Conservation (phyloP, 1,140 invertebrate species). For the Habropoda laboriosa region DNA sequence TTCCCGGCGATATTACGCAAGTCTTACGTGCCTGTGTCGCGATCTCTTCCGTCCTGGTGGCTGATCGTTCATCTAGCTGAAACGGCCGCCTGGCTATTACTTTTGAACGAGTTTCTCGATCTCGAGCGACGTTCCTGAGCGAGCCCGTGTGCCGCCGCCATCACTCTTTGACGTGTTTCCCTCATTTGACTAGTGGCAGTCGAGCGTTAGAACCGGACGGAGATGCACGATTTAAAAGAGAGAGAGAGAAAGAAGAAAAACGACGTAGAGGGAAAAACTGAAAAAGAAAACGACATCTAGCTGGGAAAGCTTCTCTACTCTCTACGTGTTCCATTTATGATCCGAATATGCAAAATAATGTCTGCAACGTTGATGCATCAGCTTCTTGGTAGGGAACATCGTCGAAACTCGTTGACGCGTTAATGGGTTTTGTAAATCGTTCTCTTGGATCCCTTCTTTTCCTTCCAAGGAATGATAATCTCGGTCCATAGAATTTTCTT, state of each 20-base stretch:
- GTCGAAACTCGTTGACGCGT: not conserved
- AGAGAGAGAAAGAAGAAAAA: not conserved
- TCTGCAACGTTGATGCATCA: not conserved
- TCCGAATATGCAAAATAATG: not conserved
- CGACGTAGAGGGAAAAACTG: too few relatives aligned
- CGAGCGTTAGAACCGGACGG: not conserved
- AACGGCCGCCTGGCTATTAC: constrained; percentile 26
- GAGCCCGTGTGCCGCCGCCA: not conserved
- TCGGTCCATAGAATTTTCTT: not conserved
- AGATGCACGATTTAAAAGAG: not conserved
- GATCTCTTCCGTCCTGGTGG: constrained; percentile 34
- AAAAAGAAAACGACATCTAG: not conserved
- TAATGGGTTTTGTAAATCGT: not conserved
- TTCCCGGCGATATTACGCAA: constrained; percentile 37
- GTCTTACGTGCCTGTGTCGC: constrained; percentile 7
- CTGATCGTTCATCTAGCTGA: constrained; percentile 34
- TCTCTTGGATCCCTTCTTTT: too few relatives aligned
- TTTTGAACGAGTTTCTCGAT: constrained; percentile 46
- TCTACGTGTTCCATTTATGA: constrained; percentile 12
- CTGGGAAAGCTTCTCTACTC: not conserved
- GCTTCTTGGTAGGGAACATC: not conserved
- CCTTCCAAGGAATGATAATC: constrained; percentile 3
- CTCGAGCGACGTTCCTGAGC: not conserved
- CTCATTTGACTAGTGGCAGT: constrained; percentile 20
- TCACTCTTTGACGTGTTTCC: constrained; percentile 25